Evolutionary conservation across 1,140 invertebrate genomes (phyloP).

Genomic region (Chionoecetes opilio): DNA sequence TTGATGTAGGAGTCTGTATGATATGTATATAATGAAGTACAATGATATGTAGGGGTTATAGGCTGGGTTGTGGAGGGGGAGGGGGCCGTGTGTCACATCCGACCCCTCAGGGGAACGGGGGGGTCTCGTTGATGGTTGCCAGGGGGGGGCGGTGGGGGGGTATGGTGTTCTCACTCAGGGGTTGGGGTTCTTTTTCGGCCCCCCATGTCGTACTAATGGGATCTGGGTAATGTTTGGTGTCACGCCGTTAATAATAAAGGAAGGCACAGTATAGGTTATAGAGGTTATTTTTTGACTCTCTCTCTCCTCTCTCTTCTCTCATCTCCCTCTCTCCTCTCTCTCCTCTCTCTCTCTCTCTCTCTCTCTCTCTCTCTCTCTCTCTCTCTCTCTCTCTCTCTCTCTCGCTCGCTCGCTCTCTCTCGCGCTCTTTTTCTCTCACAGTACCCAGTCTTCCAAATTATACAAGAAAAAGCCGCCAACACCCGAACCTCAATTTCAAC

Average conservation of each 20-base stretch:
- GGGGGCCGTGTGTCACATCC: neutral
- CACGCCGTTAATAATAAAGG: no score
- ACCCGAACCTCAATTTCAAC: neutral
- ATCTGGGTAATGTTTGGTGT: no score
- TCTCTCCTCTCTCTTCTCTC: neutral
- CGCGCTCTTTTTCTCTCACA: conserved; percentile 33
- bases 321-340: neutral
- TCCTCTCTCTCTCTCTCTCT: neutral
- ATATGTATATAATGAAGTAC: no score
- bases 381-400: conserved; percentile 48
- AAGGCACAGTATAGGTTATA: neutral
- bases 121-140: no score
- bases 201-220: no score
- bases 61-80: neutral
- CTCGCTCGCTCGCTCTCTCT: conserved; percentile 32
- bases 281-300: neutral
- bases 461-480: neutral
- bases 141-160: neutral
- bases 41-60: neutral
- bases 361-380: conserved; percentile 37
- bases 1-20: no score
- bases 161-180: no score
- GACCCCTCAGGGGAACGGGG: neutral
- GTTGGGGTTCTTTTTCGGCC: no score
- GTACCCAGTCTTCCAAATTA: neutral